Base-by-base conservation (phyloP, 2,113 vertebrate genomes). In the Muscicapa adusta region DNA sequence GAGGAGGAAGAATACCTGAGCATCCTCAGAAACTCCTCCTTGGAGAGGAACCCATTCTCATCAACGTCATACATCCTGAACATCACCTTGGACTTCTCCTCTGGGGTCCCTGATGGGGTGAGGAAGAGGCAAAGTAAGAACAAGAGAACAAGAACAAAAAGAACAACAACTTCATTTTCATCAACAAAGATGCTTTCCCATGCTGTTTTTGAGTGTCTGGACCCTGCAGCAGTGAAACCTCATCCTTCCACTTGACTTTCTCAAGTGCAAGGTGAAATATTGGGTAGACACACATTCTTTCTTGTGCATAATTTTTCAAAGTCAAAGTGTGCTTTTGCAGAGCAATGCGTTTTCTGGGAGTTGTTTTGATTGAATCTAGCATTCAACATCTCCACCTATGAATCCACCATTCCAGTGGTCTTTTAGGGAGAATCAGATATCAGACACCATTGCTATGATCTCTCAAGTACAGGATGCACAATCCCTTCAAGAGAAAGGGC, bases 51-150 rank as follows among this genome's bases (percentile, higher is more conserved):
- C 29, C 99, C 99, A 25, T 98, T 98, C 91, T 95, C 98, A 87
- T 98, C 98, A 12, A 99, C 97, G 66, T 99, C 99, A 16, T 99
- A 98, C 98, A 99, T 99, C 72, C 98, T 97, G 96, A 99, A 99
- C 98, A 99, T 98, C 79, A 99, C 92, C 65, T 96, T 98, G 68
- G 99, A 99, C 88, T 99, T 99, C 66, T 99, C 99, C 79, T 99
- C 98, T 25, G 99, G 96, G 54, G 98, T 98, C 19, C 99, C 99
- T 99, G 91, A 17, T 57, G 26, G 51, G 61, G 31, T 66, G 12
- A 45, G 20, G 73, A 53, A 87, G 43, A 88, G 47, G 38, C 2
- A 4, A 45, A 70, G 47, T 86, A 20, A 60, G 67, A n/a, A 68
- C 26, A 45, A 66, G 38, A 38, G 25, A 34, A 68, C 29, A 45